Evolutionary conservation across 2,797 vertebrate genomes (phyloP).

Genomic region (Pygocentrus nattereri): DNA sequence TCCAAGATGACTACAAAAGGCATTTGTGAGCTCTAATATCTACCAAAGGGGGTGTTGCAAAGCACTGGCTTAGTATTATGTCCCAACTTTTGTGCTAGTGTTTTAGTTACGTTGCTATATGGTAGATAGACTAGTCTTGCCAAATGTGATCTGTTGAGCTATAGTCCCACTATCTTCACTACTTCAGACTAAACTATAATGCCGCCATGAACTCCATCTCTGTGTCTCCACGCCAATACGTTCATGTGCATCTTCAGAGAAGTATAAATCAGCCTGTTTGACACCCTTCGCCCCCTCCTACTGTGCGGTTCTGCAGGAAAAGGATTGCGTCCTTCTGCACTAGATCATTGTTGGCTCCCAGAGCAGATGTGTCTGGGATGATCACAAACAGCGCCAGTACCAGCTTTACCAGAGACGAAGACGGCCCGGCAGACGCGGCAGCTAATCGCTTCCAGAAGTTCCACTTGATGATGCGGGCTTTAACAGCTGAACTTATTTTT

Average conservation of each 20-base stretch:
- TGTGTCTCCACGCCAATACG: background rate
- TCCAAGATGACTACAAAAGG: too few species aligned
- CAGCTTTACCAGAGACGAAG: slow-evolving; percentile 73
- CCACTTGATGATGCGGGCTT: slow-evolving; percentile 74
- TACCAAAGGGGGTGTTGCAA: too few species aligned
- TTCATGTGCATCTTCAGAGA: background rate
- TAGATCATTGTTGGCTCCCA: slow-evolving; percentile 8
- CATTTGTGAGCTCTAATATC: too few species aligned
- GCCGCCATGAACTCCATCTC: background rate
- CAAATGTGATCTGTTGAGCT: too few species aligned
- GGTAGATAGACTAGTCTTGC: too few species aligned
- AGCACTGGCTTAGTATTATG: too few species aligned
- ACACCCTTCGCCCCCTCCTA: background rate
- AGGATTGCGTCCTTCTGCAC: background rate
- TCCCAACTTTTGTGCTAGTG: too few species aligned
- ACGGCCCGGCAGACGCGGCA: slow-evolving; percentile 77
- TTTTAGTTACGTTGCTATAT: too few species aligned
- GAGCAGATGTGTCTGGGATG: slow-evolving; percentile 6
- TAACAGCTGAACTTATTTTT: slow-evolving; percentile 84
- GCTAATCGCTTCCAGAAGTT: slow-evolving; percentile 83
- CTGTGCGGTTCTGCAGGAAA: background rate
- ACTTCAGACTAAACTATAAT: background rate
- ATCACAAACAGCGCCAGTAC: background rate
- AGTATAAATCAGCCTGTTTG: background rate
- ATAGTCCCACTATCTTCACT: too few species aligned